Evolutionary conservation across 1,140 invertebrate genomes (phyloP).

Genomic region (Drosophila fuyamai): DNA sequence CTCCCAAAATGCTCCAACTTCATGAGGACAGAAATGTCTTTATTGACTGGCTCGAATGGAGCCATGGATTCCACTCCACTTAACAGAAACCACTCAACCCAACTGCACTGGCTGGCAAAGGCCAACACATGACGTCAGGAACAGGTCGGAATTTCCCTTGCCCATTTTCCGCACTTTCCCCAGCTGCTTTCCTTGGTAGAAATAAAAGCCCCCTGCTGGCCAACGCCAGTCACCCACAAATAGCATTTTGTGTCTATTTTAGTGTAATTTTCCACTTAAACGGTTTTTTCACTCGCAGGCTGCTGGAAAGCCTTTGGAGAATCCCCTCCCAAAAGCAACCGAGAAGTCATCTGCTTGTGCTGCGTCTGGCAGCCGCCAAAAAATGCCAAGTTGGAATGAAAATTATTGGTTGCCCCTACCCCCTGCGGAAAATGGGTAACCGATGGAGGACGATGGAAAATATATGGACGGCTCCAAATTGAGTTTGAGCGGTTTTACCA

Average conservation of each 20-base stretch:
- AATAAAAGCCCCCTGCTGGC: conserved; percentile 27
- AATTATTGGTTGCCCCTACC: conserved; percentile 65
- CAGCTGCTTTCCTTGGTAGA: background rate
- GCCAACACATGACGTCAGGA: conserved; percentile 38
- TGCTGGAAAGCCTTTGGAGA: conserved; percentile 18
- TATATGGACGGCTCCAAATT: conserved; percentile 60
- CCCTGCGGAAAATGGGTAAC: conserved; percentile 9
- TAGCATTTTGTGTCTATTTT: conserved; percentile 82
- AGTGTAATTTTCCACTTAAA: conserved; percentile 79
- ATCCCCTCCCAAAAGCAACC: conserved; percentile 1
- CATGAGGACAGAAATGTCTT: conserved; percentile 7
- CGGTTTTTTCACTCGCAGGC: conserved; percentile 43
- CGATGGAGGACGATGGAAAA: conserved; percentile 19
- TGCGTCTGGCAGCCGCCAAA: conserved; percentile 64
- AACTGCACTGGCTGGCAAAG: conserved; percentile 15
- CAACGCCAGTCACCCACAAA: conserved; percentile 57
- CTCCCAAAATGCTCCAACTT: background rate
- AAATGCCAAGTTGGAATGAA: conserved; percentile 71
- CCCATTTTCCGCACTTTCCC: conserved; percentile 2
- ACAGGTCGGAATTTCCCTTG: conserved; percentile 15
- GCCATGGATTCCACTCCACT: conserved; percentile 25
- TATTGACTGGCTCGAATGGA: conserved; percentile 12
- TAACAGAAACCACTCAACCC: conserved; percentile 2
- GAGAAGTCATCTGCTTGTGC: conserved; percentile 51
- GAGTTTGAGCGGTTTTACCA: conserved; percentile 71